Evolutionary conservation across 2,888 invertebrate species (phyloP).

Genomic region (Conus canariensis): DNA sequence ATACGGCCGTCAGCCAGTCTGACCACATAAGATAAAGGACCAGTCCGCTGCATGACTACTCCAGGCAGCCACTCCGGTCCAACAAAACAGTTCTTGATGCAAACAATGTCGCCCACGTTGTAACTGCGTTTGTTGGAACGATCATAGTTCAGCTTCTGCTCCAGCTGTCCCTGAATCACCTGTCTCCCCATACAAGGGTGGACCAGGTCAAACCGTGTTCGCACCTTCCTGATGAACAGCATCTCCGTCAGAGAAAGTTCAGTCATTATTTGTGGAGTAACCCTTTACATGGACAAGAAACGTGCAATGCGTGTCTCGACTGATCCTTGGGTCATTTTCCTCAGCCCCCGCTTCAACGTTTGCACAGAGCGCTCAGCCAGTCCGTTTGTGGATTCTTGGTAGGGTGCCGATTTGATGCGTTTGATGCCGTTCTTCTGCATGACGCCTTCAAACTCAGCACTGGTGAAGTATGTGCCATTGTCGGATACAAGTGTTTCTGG

Average conservation of each 20-base stretch:
- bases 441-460: slow-evolving; percentile 52
- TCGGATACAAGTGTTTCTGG: slow-evolving; percentile 50
- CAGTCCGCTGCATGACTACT: too few relatives aligned
- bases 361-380: slow-evolving; percentile 53
- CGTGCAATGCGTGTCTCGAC: neutral
- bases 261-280: slow-evolving; percentile 5
- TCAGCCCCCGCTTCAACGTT: slow-evolving; percentile 50
- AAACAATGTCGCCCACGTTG: too few relatives aligned
- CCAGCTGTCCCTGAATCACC: too few relatives aligned
- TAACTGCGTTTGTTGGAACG: too few relatives aligned
- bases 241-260: slow-evolving; percentile 5
- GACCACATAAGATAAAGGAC: neutral
- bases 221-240: neutral
- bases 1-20: neutral
- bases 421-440: slow-evolving; percentile 46
- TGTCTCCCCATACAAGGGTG: too few relatives aligned
- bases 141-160: too few relatives aligned
- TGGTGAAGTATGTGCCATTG: slow-evolving; percentile 47
- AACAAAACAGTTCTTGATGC: too few relatives aligned
- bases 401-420: slow-evolving; percentile 51
- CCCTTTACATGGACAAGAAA: slow-evolving; percentile 1
- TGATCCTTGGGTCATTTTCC: neutral
- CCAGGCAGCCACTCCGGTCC: too few relatives aligned
- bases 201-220: too few relatives aligned
- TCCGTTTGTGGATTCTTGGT: slow-evolving; percentile 52